These are phyloP conservation scores for Agelas oroides DNA, from an alignment of 37 sponge, comb jelly and placozoan genomes.

Conservation along the genomic window DNA sequence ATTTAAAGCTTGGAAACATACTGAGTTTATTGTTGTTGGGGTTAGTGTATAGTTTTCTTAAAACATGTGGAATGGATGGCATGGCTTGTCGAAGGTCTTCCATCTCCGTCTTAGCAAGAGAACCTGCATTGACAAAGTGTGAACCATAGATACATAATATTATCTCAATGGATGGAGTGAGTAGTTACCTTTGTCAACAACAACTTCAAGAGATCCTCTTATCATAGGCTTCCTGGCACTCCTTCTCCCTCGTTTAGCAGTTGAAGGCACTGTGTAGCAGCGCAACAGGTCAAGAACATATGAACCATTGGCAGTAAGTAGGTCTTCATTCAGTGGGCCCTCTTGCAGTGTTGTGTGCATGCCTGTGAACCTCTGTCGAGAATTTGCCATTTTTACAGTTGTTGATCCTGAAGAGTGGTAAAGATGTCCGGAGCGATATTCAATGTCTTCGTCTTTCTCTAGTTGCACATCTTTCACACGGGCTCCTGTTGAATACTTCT, in stretches of 20 bases:
- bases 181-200: conserved; percentile 1
- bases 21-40: not conserved
- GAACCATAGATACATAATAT: too few species aligned
- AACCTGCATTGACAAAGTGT: not conserved
- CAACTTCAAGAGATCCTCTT: not conserved
- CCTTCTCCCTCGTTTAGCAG: not conserved
- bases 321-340: not conserved
- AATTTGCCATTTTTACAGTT: not conserved
- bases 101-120: not conserved
- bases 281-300: not conserved
- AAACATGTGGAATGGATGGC: not conserved
- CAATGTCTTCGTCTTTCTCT: not conserved
- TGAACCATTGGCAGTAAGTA: not conserved
- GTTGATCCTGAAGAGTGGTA: not conserved
- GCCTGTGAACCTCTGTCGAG: not conserved
- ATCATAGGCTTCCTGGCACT: not conserved
- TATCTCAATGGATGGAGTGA: too few species aligned
- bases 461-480: not conserved
- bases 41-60: not conserved
- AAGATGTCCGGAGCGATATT: not conserved
- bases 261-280: not conserved
- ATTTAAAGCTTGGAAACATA: too few species aligned
- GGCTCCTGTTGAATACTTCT: not conserved
- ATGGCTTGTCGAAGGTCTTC: not conserved
- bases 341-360: not conserved